phyloP scores from a whole-genome alignment of 2,888 invertebrate genomes.

The Chrysotoxum bicinctum region DNA sequence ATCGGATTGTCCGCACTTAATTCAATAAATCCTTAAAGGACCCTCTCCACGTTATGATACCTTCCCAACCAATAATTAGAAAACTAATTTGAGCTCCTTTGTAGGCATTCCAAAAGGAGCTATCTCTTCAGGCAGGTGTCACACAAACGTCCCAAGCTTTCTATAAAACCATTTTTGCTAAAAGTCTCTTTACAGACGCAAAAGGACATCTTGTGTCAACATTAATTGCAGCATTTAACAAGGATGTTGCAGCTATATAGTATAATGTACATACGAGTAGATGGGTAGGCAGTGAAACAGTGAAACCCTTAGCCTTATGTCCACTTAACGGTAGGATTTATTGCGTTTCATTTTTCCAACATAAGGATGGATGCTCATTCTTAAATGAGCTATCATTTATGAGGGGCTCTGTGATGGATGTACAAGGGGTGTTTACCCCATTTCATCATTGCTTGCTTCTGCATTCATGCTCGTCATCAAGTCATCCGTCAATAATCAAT shows the following conservation, averaged over 20 bases:
- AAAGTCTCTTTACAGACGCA: not conserved
- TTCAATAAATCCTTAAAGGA: constrained; percentile 48
- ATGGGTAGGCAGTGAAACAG: not conserved
- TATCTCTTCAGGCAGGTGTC: constrained; percentile 23
- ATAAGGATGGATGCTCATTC: not conserved
- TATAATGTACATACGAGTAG: not conserved
- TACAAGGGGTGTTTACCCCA: constrained; percentile 8
- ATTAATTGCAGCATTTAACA: constrained; percentile 47
- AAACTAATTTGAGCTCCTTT: constrained; percentile 31
- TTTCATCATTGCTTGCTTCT: constrained; percentile 29
- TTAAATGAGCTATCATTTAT: constrained; percentile 24
- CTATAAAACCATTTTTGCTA: not conserved
- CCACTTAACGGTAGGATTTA: constrained; percentile 30
- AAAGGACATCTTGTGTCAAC: constrained; percentile 40
- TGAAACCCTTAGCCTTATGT: not conserved
- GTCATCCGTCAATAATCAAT: constrained; percentile 62
- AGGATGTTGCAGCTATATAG: not conserved
- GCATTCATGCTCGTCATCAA: constrained; percentile 53
- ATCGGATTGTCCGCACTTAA: constrained; percentile 38
- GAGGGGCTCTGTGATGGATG: constrained; percentile 7
- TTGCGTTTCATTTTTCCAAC: constrained; percentile 35
- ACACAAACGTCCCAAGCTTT: not conserved
- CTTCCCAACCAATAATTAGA: constrained; percentile 3
- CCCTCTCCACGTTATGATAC: not conserved
- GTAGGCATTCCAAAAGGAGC: constrained; percentile 21